A percentile compares a stretch with the other conserved stretches of the same genome.
Conservation (phyloP, 1,140 invertebrate species). For the Cyclina sinensis region DNA sequence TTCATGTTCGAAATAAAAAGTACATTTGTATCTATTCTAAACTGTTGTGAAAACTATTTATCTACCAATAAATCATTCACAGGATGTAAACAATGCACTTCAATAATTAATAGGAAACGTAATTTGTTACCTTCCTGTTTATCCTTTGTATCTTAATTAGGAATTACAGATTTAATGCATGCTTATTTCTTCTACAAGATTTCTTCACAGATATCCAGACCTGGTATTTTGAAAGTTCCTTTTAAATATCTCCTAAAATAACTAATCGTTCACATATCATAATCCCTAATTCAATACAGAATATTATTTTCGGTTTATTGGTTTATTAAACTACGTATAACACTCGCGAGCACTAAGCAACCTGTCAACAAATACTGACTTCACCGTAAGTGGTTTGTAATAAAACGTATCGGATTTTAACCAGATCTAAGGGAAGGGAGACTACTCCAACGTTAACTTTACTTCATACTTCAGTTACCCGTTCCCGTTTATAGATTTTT, state of each 20-base stretch:
- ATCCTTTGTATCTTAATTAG: neutral
- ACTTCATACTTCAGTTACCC: too few relatives aligned
- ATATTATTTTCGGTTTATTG: neutral
- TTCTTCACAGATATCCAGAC: neutral
- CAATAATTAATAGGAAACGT: too few relatives aligned
- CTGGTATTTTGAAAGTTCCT: neutral
- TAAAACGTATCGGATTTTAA: constrained; percentile 12
- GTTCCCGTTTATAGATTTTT: too few relatives aligned
- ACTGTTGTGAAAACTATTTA: too few relatives aligned
- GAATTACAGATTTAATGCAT: neutral
- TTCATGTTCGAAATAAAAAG: too few relatives aligned
- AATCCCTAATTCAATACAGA: neutral
- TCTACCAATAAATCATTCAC: too few relatives aligned
- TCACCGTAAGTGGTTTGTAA: neutral
- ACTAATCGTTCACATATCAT: neutral
- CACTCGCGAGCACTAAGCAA: constrained; percentile 1
- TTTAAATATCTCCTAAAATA: neutral
- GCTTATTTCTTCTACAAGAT: neutral
- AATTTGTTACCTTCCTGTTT: constrained; percentile 1
- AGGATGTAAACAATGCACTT: too few relatives aligned
- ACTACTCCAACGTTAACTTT: too few relatives aligned
- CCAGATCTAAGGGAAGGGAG: constrained; percentile 4
- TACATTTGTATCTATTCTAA: too few relatives aligned
- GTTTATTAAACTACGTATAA: neutral
- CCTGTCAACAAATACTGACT: constrained; percentile 16